These are phyloP conservation scores for Polypedilum pembai DNA, from an alignment of 1,140 invertebrate species.

Conservation along the genomic window DNA sequence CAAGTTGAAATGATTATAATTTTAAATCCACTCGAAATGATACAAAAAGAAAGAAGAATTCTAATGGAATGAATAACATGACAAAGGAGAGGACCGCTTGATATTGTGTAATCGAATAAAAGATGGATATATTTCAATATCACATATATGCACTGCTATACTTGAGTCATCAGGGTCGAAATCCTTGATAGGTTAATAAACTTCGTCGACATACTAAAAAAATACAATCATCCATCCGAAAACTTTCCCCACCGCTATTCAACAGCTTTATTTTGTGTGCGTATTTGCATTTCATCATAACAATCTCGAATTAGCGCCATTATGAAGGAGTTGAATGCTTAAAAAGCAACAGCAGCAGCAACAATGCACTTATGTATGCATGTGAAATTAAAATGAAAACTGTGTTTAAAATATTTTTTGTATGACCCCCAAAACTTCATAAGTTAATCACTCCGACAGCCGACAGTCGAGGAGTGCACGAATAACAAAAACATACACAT, in stretches of 20 bases:
- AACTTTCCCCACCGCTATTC: conserved; percentile 1
- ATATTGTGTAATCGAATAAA: neutral
- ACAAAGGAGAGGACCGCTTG: neutral
- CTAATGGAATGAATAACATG: no score
- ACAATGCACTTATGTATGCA: neutral
- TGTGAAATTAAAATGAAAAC: neutral
- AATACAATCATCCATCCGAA: neutral
- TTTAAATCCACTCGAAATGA: no score
- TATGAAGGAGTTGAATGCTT: neutral
- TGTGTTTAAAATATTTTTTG: neutral
- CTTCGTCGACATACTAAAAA: neutral
- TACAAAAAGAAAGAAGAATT: no score
- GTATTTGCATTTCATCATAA: neutral
- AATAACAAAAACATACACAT: neutral
- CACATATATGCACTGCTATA: neutral
- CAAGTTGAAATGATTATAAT: neutral
- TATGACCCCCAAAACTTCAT: conserved; percentile 16
- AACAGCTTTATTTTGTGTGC: neutral
- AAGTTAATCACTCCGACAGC: neutral
- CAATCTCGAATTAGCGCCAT: neutral
- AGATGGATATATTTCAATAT: neutral
- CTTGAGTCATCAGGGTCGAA: conserved; percentile 10
- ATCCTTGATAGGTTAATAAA: neutral
- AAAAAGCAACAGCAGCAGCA: neutral
- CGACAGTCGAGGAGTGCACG: neutral